Percentiles rank a stretch among this genome's conserved stretches.
phyloP scores from a whole-genome alignment of 2,797 vertebrate species.

The Sebastes hubbsi region DNA sequence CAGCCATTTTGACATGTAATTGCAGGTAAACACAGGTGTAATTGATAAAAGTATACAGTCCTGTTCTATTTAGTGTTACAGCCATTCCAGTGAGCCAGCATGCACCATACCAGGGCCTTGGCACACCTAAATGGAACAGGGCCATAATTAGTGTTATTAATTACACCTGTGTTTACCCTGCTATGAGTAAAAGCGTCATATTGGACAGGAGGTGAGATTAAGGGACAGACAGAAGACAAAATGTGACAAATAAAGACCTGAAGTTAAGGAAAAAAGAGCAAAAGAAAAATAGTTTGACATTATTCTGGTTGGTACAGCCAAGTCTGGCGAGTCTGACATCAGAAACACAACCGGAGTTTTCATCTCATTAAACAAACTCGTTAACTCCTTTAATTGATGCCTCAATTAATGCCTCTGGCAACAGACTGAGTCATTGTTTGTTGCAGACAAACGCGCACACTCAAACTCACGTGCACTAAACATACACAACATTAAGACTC shows the following conservation, averaged over 20 bases:
- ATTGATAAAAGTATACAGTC: too few relatives aligned
- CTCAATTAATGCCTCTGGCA: slow-evolving; percentile 66
- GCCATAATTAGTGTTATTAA: too few relatives aligned
- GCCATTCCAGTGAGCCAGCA: too few relatives aligned
- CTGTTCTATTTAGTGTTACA: too few relatives aligned
- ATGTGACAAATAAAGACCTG: background rate
- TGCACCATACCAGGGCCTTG: too few relatives aligned
- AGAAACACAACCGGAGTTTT: slow-evolving; percentile 63
- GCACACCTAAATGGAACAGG: too few relatives aligned
- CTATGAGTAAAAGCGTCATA: background rate
- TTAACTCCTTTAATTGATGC: slow-evolving; percentile 75
- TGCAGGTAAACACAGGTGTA: too few relatives aligned
- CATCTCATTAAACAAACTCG: slow-evolving; percentile 76
- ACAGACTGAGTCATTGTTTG: slow-evolving; percentile 62
- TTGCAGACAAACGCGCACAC: slow-evolving; percentile 35
- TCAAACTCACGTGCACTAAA: slow-evolving; percentile 8
- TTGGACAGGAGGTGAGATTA: background rate
- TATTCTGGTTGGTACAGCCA: slow-evolving; percentile 28
- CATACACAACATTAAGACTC: background rate
- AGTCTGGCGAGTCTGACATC: slow-evolving; percentile 61
- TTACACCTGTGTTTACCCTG: too few relatives aligned
- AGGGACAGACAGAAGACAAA: background rate
- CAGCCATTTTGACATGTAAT: too few relatives aligned
- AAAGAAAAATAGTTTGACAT: slow-evolving; percentile 45
- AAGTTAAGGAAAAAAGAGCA: background rate